phyloP scores from a whole-genome alignment of 1,140 invertebrate genomes.

The Temnothorax longispinosus region DNA sequence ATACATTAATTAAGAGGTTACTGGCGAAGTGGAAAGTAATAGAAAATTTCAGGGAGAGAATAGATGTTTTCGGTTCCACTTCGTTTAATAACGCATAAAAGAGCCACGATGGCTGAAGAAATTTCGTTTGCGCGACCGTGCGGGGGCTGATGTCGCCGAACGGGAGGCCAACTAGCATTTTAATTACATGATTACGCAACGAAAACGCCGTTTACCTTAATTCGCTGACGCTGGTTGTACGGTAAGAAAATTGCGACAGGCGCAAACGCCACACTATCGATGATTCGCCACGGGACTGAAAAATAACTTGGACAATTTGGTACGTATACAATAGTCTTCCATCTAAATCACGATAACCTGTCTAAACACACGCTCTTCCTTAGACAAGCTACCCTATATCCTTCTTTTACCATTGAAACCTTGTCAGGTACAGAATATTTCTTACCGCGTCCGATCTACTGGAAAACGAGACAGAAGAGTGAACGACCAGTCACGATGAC shows the following conservation, averaged over 20 bases:
- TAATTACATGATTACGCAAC: constrained; percentile 64
- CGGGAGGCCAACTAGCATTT: constrained; percentile 49
- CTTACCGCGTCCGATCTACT: constrained; percentile 59
- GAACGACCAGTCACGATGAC: constrained; percentile 19
- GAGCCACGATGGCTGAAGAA: constrained; percentile 27
- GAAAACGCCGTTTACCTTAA: constrained; percentile 34
- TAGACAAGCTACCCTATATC: constrained; percentile 19
- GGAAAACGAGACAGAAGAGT: constrained; percentile 63
- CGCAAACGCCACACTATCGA: not conserved
- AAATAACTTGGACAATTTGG: not conserved
- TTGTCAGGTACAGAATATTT: constrained; percentile 62
- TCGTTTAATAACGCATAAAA: constrained; percentile 61
- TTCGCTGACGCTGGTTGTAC: not conserved
- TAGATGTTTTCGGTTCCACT: constrained; percentile 29
- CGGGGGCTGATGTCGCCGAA: constrained; percentile 30
- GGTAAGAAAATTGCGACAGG: not conserved
- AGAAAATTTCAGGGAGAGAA: constrained; percentile 47
- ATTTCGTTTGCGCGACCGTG: constrained; percentile 41
- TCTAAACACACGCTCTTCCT: constrained; percentile 14
- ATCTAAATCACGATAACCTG: constrained; percentile 49
- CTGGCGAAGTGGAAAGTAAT: constrained; percentile 28
- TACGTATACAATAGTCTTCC: constrained; percentile 17
- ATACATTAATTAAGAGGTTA: constrained; percentile 52
- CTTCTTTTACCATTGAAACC: constrained; percentile 62
- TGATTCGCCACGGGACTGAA: not conserved